phyloP scores from a whole-genome alignment of 1,140 invertebrate species.

The Coptotermes formosanus region DNA sequence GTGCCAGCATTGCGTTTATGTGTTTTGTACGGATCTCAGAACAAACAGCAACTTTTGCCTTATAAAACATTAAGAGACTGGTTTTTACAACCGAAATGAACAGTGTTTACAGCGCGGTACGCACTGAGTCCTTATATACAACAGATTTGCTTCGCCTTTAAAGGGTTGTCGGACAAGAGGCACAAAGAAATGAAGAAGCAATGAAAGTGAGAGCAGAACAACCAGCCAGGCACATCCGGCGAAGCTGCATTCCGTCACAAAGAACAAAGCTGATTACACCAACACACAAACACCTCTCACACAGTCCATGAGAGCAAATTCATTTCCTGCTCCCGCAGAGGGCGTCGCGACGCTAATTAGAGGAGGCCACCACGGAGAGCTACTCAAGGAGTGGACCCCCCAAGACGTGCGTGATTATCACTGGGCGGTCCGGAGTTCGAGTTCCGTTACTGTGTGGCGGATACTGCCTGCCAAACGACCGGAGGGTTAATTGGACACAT shows the following conservation, averaged over 20 bases:
- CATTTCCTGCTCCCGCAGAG: neutral
- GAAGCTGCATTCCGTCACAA: neutral
- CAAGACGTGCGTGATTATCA: neutral
- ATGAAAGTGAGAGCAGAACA: neutral
- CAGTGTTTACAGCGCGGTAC: too few species aligned
- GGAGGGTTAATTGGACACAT: too few species aligned
- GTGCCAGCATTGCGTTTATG: too few species aligned
- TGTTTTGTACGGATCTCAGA: too few species aligned
- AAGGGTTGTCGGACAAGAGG: too few species aligned
- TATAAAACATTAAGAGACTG: too few species aligned
- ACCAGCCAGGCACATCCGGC: neutral
- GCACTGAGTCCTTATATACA: too few species aligned
- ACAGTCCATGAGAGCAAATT: neutral
- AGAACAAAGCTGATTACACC: neutral
- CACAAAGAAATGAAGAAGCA: neutral
- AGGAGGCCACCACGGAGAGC: neutral
- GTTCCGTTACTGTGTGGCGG: too few species aligned
- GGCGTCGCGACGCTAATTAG: neutral
- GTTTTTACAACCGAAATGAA: too few species aligned
- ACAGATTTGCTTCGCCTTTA: too few species aligned
- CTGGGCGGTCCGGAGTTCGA: neutral
- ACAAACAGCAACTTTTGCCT: too few species aligned
- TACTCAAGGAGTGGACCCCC: neutral
- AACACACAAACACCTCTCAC: neutral
- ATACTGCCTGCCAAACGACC: too few species aligned